These are phyloP conservation scores for Peromyscus nudipes DNA, from an alignment of 2,797 vertebrate genomes.

Conservation along the genomic window DNA sequence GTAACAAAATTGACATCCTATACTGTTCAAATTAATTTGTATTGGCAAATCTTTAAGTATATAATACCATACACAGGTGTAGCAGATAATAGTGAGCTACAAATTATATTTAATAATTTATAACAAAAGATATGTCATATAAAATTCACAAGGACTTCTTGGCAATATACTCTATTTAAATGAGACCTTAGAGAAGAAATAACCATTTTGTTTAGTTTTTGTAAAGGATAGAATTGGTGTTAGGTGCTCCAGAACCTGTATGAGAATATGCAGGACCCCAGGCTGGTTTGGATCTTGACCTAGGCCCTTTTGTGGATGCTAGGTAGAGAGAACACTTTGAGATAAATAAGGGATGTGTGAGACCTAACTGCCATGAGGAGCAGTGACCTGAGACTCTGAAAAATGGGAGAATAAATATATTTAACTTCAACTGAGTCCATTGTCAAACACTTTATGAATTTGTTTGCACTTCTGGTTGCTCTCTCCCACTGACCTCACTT, in stretches of 20 bases:
- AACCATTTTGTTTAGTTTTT: background rate
- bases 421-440: background rate
- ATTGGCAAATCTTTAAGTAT: slow-evolving; percentile 6
- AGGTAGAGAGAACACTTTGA: background rate
- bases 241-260: background rate
- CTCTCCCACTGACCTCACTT: background rate
- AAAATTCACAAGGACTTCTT: slow-evolving; percentile 28
- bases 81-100: background rate
- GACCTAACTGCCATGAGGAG: background rate
- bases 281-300: background rate
- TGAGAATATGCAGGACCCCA: background rate
- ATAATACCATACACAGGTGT: background rate
- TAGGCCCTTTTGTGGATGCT: background rate
- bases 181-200: background rate
- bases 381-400: background rate
- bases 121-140: background rate
- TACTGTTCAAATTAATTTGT: slow-evolving; percentile 18
- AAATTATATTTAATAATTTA: background rate
- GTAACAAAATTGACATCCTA: background rate
- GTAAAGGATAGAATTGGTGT: background rate
- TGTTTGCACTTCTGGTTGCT: background rate
- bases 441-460: background rate
- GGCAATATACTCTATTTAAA: background rate
- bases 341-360: background rate
- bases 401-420: background rate